phyloP scores from a whole-genome alignment of 1,140 invertebrate genomes.

The Drosophila seguyi region DNA sequence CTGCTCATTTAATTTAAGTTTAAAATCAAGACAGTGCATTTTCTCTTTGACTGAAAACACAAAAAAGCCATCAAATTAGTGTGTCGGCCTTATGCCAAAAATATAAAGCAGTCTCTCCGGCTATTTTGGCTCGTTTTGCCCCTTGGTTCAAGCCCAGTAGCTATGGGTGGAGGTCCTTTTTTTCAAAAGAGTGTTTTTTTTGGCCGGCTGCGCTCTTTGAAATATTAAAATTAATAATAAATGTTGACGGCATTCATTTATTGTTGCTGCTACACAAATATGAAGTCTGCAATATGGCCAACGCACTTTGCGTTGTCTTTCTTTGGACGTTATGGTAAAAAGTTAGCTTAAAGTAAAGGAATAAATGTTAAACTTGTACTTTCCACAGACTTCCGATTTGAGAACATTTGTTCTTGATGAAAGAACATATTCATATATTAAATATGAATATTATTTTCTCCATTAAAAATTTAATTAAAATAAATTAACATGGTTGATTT shows the following conservation, averaged over 20 bases:
- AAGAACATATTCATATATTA: too few species aligned
- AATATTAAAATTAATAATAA: slow-evolving; percentile 84
- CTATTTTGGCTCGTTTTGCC: background rate
- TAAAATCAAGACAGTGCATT: background rate
- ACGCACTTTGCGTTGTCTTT: slow-evolving; percentile 53
- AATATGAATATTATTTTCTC: too few species aligned
- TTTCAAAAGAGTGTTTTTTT: slow-evolving; percentile 13
- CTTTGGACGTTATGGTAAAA: slow-evolving; percentile 4
- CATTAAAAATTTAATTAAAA: too few species aligned
- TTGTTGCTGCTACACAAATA: slow-evolving; percentile 54
- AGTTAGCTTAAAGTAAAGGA: background rate
- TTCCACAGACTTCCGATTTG: background rate
- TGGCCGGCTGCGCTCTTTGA: slow-evolving; percentile 57
- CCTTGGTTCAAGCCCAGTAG: background rate
- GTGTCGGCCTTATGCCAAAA: slow-evolving; percentile 43
- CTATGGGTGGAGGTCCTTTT: slow-evolving; percentile 11
- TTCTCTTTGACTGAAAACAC: background rate
- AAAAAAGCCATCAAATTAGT: slow-evolving; percentile 51
- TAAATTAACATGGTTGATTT: too few species aligned
- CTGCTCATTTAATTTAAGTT: background rate
- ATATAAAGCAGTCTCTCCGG: slow-evolving; percentile 9
- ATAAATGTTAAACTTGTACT: background rate
- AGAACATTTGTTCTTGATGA: too few species aligned
- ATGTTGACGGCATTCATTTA: slow-evolving; percentile 70
- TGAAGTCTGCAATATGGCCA: slow-evolving; percentile 59